These are phyloP conservation scores for Origma solitaria DNA, from an alignment of 2,113 vertebrate species.

Conservation along the genomic window DNA sequence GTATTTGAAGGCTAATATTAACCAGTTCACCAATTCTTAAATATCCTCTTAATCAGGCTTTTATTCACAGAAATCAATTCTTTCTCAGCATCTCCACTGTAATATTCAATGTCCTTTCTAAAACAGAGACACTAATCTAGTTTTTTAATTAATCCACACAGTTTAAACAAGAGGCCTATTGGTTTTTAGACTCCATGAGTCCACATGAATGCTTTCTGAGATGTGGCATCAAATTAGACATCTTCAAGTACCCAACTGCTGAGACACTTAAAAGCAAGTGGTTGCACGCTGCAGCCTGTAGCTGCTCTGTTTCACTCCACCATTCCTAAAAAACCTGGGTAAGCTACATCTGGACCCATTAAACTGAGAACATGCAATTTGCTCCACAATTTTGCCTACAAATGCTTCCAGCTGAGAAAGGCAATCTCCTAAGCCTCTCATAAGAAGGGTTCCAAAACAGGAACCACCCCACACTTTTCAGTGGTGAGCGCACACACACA, in stretches of 20 bases:
- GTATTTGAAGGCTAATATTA: neutral
- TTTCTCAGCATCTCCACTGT: neutral
- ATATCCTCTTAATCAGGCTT: neutral
- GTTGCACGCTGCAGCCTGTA: neutral
- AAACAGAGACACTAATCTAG: neutral
- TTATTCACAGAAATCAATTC: neutral
- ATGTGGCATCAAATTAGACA: neutral
- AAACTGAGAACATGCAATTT: neutral
- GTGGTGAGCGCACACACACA: neutral
- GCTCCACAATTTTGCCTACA: neutral
- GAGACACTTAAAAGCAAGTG: neutral
- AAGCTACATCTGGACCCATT: neutral
- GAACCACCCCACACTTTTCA: neutral
- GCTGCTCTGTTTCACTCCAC: neutral
- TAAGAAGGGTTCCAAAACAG: neutral
- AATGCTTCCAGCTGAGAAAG: neutral
- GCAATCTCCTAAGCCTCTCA: neutral
- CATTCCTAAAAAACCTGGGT: neutral
- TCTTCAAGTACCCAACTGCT: neutral
- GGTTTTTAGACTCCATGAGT: neutral
- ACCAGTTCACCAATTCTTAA: neutral
- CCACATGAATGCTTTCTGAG: neutral
- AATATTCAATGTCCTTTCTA: neutral
- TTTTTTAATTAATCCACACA: neutral
- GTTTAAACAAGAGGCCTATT: neutral